These are phyloP conservation scores for Luscinia megarhynchos DNA, from an alignment of 2,797 vertebrate species.

Conservation along the genomic window DNA sequence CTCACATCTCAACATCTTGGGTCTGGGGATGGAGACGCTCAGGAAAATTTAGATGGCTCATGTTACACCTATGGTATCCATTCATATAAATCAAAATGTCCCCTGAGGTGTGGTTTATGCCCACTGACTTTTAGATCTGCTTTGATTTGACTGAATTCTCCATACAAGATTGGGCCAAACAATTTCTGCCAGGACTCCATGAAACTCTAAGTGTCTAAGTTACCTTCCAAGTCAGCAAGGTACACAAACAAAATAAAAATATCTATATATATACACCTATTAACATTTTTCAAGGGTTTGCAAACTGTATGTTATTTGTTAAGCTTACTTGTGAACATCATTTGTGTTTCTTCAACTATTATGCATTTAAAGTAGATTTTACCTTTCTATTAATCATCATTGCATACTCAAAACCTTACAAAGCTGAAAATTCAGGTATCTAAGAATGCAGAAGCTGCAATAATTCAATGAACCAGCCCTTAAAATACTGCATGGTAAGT, in stretches of 20 bases:
- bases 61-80: not conserved
- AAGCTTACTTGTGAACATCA: not conserved
- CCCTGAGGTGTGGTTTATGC: not conserved
- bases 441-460: not conserved
- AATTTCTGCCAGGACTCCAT: not conserved
- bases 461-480: not conserved
- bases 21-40: not conserved
- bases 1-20: not conserved
- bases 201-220: not conserved
- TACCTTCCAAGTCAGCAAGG: not conserved
- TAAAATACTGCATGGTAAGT: not conserved
- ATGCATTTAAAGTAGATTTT: not conserved
- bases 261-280: not conserved
- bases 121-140: not conserved
- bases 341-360: not conserved
- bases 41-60: not conserved
- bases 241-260: not conserved
- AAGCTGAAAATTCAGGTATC: not conserved
- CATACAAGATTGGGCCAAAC: not conserved
- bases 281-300: not conserved
- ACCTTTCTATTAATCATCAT: not conserved
- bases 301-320: not conserved
- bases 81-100: not conserved
- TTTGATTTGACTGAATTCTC: slow-evolving; percentile 1
- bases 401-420: not conserved